Evolutionary conservation across 2,113 vertebrate genomes (phyloP), one percentile per base, ranked within the genome.

Genomic region (Ibidorhyncha struthersii): DNA sequence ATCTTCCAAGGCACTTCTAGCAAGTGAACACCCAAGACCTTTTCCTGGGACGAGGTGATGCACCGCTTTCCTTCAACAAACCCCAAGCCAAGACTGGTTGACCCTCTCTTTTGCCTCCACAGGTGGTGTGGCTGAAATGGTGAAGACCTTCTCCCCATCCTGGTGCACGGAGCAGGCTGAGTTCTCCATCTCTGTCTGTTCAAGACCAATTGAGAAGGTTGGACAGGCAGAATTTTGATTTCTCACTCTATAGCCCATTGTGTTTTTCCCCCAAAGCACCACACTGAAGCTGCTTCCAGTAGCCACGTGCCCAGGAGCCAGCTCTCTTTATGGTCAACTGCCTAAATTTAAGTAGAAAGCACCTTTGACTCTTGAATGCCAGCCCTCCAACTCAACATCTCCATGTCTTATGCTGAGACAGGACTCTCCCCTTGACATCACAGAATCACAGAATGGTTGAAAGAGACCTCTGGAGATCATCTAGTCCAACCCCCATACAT

Each of bases 131-230:
- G 8, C 14, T 86, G 50, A 55, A 59, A 40, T 8, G 30, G 73
- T 17, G 52, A 93, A 62, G 59, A 55, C 8, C 36, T 82, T 59
- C 15, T 26, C 34, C 8, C 58, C n/a, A 7, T 9, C 29, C 34
- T 1, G 0, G 22, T 29, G 25, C 52, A 10, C 5, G 25, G 38
- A 72, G 34, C 45, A 78, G 84, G 36, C 76, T 8, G 50, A 61
- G 22, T 3, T 73, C 58, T 58, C 53, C 59, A 23, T 19, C 53
- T 52, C 3, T 6, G 14, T 40, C 61, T 27, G 10, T 36, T 82
- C 50, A 9, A 47, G 20, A 56, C 6, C 29, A 27, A 2, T 34
- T 0, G 0, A 34, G 63, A 70, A 63, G 8, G 3, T 7, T 40
- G 59, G 18, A 62, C 20, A 12, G 43, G 53, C 30, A 62, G 43